phyloP scores from a whole-genome alignment of 2,888 invertebrate species.

The Petrolisthes cinctipes region DNA sequence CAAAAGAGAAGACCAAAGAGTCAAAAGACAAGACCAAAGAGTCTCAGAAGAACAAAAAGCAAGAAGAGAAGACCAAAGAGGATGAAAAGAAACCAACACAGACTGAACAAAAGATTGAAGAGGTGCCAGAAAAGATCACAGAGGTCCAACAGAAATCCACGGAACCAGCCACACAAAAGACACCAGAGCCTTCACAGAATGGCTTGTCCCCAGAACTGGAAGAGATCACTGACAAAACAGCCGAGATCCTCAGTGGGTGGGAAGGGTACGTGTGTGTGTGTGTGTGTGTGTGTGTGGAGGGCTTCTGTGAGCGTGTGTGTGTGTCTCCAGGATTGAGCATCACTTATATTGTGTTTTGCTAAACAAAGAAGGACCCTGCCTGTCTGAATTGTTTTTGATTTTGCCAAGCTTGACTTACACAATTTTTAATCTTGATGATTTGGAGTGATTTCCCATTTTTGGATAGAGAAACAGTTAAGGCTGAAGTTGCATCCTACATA shows the following conservation, averaged over 20 bases:
- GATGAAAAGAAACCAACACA: too few relatives aligned
- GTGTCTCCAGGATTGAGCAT: slow-evolving; percentile 35
- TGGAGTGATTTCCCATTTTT: too few relatives aligned
- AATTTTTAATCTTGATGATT: too few relatives aligned
- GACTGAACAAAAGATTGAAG: background rate
- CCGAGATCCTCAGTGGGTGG: slow-evolving; percentile 55
- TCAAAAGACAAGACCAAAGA: too few relatives aligned
- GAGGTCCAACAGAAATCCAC: slow-evolving; percentile 1
- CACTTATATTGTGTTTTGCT: background rate
- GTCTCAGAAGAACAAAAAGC: too few relatives aligned
- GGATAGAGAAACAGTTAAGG: too few relatives aligned
- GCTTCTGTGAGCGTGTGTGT: slow-evolving; percentile 9
- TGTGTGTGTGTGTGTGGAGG: too few relatives aligned
- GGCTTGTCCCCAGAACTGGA: slow-evolving; percentile 13
- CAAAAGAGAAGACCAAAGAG: too few relatives aligned
- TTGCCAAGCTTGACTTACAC: too few relatives aligned
- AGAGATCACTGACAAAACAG: slow-evolving; percentile 38
- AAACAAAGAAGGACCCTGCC: background rate
- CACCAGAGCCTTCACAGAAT: slow-evolving; percentile 13
- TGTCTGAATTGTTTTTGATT: too few relatives aligned
- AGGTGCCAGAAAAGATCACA: slow-evolving; percentile 11
- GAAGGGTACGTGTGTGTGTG: slow-evolving; percentile 52
- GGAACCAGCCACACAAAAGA: background rate
- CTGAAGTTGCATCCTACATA: too few relatives aligned
- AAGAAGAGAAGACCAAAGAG: too few relatives aligned